Evolutionary conservation across 37 sponge, comb jelly and placozoan genomes (phyloP).

Genomic region (Oopsacas minuta): DNA sequence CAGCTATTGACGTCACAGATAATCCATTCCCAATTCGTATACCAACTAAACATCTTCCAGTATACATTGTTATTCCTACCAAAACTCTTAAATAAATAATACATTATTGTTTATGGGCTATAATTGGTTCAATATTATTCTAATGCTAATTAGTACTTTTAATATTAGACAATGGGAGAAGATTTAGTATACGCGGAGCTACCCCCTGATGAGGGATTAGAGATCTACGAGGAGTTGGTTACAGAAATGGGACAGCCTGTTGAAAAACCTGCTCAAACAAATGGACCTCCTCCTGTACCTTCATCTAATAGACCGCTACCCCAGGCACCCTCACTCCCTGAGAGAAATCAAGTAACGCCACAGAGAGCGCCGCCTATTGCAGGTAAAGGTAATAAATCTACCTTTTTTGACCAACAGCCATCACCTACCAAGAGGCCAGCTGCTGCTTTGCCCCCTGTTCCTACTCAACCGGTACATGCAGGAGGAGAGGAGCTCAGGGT

Average conservation of each 20-base stretch:
- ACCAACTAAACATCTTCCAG: background rate
- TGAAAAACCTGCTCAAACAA: background rate
- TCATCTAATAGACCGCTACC: background rate
- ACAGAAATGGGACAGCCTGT: background rate
- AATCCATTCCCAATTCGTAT: background rate
- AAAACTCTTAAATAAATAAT: too few species aligned
- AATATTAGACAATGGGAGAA: background rate
- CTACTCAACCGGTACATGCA: background rate
- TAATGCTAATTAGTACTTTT: too few species aligned
- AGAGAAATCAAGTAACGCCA: background rate
- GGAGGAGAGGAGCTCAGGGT: background rate
- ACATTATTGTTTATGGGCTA: too few species aligned
- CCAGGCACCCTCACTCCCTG: background rate
- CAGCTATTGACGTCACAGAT: background rate
- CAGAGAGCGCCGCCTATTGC: background rate
- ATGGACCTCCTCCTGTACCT: slow-evolving; percentile 1
- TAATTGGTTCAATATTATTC: too few species aligned
- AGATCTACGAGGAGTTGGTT: background rate
- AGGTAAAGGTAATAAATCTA: background rate
- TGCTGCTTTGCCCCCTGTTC: background rate
- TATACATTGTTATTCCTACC: background rate
- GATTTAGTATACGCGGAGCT: background rate
- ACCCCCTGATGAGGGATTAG: background rate
- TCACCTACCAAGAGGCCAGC: background rate
- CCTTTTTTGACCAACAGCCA: background rate